Evolutionary conservation across 64 coral and sea anemone genomes (phyloP).

Genomic region (Porites lutea): DNA sequence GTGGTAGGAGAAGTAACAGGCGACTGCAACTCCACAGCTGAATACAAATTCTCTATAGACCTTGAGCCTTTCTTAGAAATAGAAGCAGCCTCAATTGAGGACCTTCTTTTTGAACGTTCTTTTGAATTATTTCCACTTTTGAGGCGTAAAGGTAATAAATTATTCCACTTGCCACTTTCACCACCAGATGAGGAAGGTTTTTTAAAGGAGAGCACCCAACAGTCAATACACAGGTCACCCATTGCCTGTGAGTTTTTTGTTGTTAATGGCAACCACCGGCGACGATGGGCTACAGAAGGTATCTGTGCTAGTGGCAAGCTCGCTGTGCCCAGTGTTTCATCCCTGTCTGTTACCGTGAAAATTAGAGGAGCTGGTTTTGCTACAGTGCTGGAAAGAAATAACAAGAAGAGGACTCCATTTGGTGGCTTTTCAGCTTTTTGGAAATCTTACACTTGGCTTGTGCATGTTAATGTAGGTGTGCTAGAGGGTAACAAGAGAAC

Average conservation of each 20-base stretch:
- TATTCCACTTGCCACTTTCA: constrained; percentile 31
- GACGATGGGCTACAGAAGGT: constrained; percentile 92
- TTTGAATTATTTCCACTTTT: background rate
- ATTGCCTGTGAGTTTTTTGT: constrained; percentile 72
- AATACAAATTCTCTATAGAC: constrained; percentile 84
- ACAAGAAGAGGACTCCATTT: background rate
- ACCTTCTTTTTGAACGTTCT: constrained; percentile 64
- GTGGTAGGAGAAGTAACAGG: background rate
- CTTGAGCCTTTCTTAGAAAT: constrained; percentile 71
- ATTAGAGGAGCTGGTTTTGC: constrained; percentile 76
- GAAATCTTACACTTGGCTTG: no score
- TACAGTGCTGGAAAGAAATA: constrained; percentile 60
- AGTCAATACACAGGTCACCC: constrained; percentile 95
- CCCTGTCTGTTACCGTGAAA: constrained; percentile 86
- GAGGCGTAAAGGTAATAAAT: constrained; percentile 24
- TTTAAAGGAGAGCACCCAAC: constrained; percentile 88
- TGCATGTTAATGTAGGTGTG: no score
- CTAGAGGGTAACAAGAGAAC: no score
- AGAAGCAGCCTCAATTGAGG: constrained; percentile 75
- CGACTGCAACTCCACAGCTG: constrained; percentile 21
- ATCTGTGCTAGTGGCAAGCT: constrained; percentile 78
- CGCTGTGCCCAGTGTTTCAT: constrained; percentile 76
- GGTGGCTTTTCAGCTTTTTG: background rate
- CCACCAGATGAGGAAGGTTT: constrained; percentile 10
- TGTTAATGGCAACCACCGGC: constrained; percentile 90